Evolutionary conservation across 2,113 vertebrate genomes (phyloP).

Genomic region (Scytalopus superciliaris): DNA sequence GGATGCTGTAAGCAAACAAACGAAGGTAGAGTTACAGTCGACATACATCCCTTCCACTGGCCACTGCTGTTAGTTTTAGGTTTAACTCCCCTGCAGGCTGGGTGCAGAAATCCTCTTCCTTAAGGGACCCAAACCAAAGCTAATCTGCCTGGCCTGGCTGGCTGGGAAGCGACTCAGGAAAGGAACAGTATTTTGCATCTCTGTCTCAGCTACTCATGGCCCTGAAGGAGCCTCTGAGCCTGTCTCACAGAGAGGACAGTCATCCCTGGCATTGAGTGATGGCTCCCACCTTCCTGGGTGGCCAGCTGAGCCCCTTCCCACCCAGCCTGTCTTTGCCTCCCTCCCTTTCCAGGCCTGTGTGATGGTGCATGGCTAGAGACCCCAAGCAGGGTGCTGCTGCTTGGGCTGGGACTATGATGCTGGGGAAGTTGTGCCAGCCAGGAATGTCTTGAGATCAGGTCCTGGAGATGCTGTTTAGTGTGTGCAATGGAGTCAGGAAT

Average conservation of each 20-base stretch:
- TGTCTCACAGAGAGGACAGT: neutral
- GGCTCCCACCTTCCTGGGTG: slow-evolving; percentile 20
- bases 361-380: neutral
- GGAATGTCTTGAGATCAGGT: neutral
- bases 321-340: neutral
- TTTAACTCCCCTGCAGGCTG: accelerated
- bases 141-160: neutral
- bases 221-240: neutral
- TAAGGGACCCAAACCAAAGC: neutral
- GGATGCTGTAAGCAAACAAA: slow-evolving; percentile 70
- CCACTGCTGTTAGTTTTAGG: slow-evolving; percentile 18
- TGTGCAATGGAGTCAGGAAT: neutral
- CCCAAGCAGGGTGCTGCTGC: neutral
- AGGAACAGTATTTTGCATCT: neutral
- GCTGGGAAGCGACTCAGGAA: neutral
- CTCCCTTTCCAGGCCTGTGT: neutral
- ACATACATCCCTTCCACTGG: accelerated
- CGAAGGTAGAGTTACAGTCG: slow-evolving; percentile 50
- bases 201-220: neutral
- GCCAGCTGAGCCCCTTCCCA: neutral
- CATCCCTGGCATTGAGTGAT: neutral
- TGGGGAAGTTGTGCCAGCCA: neutral
- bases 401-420: neutral
- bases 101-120: neutral
- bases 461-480: neutral